These are phyloP conservation scores for Helicoverpa zea DNA, from an alignment of 1,140 invertebrate genomes.

Conservation along the genomic window DNA sequence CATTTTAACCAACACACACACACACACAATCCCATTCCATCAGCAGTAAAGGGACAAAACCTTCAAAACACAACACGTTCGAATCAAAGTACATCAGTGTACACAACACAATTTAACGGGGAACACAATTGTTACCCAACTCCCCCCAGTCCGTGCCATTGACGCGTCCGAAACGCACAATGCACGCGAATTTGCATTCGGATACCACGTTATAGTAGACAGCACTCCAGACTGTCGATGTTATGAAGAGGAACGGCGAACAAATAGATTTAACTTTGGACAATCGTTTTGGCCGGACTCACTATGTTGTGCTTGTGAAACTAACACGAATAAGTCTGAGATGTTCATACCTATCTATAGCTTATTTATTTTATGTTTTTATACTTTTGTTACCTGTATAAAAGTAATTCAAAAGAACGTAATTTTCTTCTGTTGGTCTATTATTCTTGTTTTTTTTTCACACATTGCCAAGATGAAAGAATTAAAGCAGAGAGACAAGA, in stretches of 20 bases:
- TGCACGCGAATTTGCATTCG: slow-evolving; percentile 49
- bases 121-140: slow-evolving; percentile 45
- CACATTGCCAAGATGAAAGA: too few relatives aligned
- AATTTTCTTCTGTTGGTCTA: too few relatives aligned
- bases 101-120: slow-evolving; percentile 44
- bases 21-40: neutral
- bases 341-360: too few relatives aligned
- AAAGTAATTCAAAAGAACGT: too few relatives aligned
- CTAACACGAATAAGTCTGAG: too few relatives aligned
- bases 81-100: slow-evolving; percentile 46
- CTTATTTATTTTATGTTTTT: too few relatives aligned
- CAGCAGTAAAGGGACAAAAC: neutral
- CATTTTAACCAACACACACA: neutral
- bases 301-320: neutral
- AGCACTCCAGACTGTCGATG: slow-evolving; percentile 18
- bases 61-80: slow-evolving; percentile 25
- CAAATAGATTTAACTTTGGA: slow-evolving; percentile 38
- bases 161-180: slow-evolving; percentile 49
- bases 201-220: slow-evolving; percentile 18
- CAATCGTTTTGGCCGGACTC: slow-evolving; percentile 4
- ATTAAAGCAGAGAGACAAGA: too few relatives aligned
- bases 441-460: too few relatives aligned
- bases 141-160: slow-evolving; percentile 33
- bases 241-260: slow-evolving; percentile 23
- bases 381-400: too few relatives aligned